Conservation (phyloP, 2,113 vertebrate species). For the Pholis gunnellus region DNA sequence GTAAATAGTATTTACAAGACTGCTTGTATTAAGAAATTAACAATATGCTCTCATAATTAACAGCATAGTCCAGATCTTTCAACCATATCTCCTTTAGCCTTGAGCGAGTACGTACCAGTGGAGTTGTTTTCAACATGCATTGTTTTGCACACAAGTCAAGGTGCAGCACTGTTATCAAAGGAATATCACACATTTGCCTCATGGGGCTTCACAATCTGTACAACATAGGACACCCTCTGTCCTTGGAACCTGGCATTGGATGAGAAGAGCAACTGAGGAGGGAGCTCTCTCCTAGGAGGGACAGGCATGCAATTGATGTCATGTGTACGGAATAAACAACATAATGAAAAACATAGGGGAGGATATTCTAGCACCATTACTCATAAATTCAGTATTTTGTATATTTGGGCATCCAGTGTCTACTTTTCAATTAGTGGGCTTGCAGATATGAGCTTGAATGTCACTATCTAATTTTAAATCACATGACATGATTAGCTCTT, state of each 20-base stretch:
- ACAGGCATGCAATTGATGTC: background rate
- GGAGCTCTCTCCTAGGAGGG: background rate
- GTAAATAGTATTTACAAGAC: background rate
- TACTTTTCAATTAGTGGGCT: background rate
- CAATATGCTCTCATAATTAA: background rate
- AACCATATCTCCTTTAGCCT: background rate
- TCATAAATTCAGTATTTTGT: background rate
- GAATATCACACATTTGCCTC: background rate
- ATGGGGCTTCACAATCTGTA: too few relatives aligned
- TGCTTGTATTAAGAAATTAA: background rate
- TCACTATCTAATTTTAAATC: background rate
- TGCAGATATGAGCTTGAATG: background rate
- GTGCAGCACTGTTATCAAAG: background rate
- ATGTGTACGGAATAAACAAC: background rate
- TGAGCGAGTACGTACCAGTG: background rate
- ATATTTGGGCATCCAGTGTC: background rate
- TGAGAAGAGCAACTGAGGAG: too few relatives aligned
- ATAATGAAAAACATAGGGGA: background rate
- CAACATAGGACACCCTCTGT: too few relatives aligned
- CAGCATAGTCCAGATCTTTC: background rate
- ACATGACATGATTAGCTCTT: background rate
- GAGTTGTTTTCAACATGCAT: constrained; percentile 6
- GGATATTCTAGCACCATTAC: background rate
- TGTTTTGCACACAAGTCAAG: background rate
- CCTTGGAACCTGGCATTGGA: too few relatives aligned